Evolutionary conservation across 2,113 vertebrate species (phyloP).

Genomic region (Brienomyrus longianalis): DNA sequence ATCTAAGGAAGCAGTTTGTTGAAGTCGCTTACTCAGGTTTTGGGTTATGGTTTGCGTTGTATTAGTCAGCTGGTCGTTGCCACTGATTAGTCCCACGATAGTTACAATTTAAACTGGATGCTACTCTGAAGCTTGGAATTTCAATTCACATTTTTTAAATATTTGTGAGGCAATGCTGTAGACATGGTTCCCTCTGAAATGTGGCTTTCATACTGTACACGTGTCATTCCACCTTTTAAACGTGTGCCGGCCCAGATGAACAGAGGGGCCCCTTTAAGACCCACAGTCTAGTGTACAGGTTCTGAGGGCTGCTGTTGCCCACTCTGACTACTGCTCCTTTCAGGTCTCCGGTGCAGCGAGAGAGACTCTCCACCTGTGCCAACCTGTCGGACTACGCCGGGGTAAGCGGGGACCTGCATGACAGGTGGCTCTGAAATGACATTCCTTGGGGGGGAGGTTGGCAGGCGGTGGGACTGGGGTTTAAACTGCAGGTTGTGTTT

Average conservation of each 20-base stretch:
- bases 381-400: slow-evolving; percentile 51
- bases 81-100: background rate
- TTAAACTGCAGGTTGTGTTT: slow-evolving; percentile 9
- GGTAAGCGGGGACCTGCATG: slow-evolving; percentile 40
- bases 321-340: background rate
- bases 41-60: background rate
- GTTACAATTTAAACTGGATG: background rate
- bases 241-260: background rate
- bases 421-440: background rate
- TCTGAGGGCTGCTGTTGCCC: background rate
- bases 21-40: background rate
- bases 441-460: no score
- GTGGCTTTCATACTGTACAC: background rate
- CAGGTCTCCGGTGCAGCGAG: slow-evolving; percentile 45
- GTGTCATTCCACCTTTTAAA: background rate
- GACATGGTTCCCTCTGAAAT: background rate
- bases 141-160: background rate
- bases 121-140: background rate
- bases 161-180: background rate
- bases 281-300: background rate
- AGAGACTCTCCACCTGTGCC: slow-evolving; percentile 34
- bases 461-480: background rate
- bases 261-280: background rate
- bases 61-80: background rate
- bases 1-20: background rate